Evolutionary conservation across 2,797 vertebrate species (phyloP), one percentile per base, ranked within the genome.

Genomic region (Nothura maculosa): DNA sequence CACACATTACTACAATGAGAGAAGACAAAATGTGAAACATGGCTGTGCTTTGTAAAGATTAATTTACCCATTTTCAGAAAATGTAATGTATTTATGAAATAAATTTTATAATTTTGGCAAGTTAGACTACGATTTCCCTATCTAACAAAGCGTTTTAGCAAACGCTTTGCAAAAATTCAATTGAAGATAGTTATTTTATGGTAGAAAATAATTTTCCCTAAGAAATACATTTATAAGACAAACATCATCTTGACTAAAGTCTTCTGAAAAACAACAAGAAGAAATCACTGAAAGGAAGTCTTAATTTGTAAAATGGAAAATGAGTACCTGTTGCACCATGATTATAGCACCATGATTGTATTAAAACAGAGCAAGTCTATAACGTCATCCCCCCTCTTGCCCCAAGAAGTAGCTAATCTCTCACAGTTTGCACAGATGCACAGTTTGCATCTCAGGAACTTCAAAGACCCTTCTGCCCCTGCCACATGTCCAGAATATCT

Each of bases 391-490:
- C 8, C 80, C 54, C 30, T 72, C 3, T 10, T 60, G 6, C 7
- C 11, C 2, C 81, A 68, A 6, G 80, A 87, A 82, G 5, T 18
- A 74, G 10, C 64, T 80, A 82, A 75, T 90, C 43, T 82, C 58
- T 30, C n/a, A n/a, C n/a, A n/a, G n/a, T n/a, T n/a, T n/a, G n/a
- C n/a, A n/a, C n/a, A n/a, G n/a, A n/a, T n/a, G n/a, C 57, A 16
- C 57, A 94, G 82, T 87, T 92, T 90, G 40, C 28, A 62, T 40
- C 88, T 95, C 61, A 73, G 52, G 12, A 40, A 61, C 48, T 68
- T 87, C 13, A 61, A 34, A 90, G 68, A 60, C 57, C 57, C 77
- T 92, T 74, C 20, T 68, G 52, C 5, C 32, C 15, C 57, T 82
- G 43, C 7, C 73, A 80, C 27, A 72, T 21, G 27, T 47, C 25